Conservation (phyloP, 2,888 invertebrate genomes). For the Pollenia griseotomentosa region DNA sequence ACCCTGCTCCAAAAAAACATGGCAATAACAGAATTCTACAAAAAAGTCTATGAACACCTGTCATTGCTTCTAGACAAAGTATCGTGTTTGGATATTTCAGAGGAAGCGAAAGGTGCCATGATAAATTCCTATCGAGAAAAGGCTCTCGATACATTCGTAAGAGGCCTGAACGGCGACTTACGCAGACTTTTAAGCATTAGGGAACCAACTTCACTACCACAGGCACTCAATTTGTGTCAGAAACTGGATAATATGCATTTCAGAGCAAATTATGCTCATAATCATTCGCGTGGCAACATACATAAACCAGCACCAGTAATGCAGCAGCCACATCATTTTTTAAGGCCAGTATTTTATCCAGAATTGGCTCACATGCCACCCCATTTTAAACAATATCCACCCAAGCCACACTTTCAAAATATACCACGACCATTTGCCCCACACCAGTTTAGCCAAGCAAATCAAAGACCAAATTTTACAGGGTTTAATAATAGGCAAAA, state of each 20-base stretch:
- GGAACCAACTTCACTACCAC: neutral
- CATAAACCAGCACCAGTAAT: constrained; percentile 1
- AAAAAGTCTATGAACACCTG: constrained; percentile 13
- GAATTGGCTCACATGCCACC: constrained; percentile 5
- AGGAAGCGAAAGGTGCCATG: constrained; percentile 4
- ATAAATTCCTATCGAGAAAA: constrained; percentile 1
- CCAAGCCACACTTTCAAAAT: neutral
- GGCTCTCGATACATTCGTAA: constrained; percentile 18
- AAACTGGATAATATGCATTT: neutral
- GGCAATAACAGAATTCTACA: constrained; percentile 16
- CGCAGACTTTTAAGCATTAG: neutral
- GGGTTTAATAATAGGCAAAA: constrained; percentile 10
- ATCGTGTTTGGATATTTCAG: constrained; percentile 13
- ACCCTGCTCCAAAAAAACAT: constrained; percentile 10
- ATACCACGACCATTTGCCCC: neutral
- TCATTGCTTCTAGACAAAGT: constrained; percentile 29
- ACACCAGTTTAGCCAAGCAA: neutral
- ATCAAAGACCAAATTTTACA: constrained; percentile 3
- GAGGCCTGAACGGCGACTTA: constrained; percentile 23
- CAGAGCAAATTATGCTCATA: neutral
- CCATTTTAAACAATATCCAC: constrained; percentile 3
- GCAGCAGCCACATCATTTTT: neutral
- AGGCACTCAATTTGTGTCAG: neutral
- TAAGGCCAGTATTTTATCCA: neutral
- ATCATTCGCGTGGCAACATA: neutral